Evolutionary conservation across 2,113 vertebrate genomes (phyloP).

Genomic region (Ranitomeya imitator): DNA sequence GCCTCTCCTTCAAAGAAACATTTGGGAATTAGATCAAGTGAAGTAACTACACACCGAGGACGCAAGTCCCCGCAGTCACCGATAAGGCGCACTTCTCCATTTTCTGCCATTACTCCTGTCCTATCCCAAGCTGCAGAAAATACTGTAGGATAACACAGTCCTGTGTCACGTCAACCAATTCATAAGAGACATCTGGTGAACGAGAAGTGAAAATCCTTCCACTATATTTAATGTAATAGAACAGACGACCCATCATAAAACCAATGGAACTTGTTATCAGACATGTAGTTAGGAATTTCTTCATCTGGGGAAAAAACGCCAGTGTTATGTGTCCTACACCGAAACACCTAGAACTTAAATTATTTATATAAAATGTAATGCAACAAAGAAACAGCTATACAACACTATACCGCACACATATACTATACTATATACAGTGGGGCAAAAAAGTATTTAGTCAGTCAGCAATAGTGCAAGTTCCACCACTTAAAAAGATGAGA

Average conservation of each 20-base stretch:
- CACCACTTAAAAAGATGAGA: no score
- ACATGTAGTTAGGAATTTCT: no score
- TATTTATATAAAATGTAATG: no score
- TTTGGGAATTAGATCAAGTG: constrained; percentile 17
- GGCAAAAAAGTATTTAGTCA: no score
- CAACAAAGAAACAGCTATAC: no score
- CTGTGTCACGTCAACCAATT: neutral
- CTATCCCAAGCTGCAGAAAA: neutral
- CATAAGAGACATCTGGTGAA: neutral
- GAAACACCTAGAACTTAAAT: no score
- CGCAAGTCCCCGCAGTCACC: constrained; percentile 3
- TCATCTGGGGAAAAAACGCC: no score
- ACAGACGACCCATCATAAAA: neutral
- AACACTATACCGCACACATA: no score
- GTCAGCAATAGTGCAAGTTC: no score
- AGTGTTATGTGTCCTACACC: no score
- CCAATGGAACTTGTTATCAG: neutral
- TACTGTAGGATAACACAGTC: constrained; percentile 25
- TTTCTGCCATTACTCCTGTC: constrained; percentile 7
- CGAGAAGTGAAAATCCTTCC: neutral
- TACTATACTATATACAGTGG: no score
- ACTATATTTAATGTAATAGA: neutral
- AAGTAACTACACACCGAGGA: neutral
- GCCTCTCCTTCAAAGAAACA: neutral
- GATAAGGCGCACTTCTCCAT: neutral